Evolutionary conservation across 2,888 invertebrate species (phyloP).

Genomic region (Meteorus colon): DNA sequence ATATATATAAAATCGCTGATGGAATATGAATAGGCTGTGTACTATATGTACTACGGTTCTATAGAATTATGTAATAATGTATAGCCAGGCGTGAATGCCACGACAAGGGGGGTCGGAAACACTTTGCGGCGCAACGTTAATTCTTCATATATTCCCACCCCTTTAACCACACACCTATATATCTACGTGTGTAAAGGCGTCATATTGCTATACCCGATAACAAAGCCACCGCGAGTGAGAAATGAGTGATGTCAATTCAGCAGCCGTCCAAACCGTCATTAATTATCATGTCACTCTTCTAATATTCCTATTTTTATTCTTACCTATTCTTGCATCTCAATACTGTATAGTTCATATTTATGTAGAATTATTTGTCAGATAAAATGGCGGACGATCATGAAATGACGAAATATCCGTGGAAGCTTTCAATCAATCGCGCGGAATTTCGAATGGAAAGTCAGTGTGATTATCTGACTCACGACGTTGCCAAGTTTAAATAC

Average conservation of each 20-base stretch:
- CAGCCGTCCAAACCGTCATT: slow-evolving; percentile 10
- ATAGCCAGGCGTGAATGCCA: slow-evolving; percentile 41
- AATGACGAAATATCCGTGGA: too few relatives aligned
- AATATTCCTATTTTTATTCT: background rate
- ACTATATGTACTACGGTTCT: slow-evolving; percentile 29
- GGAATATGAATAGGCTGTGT: slow-evolving; percentile 31
- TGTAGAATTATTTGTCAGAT: too few relatives aligned
- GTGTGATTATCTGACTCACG: too few relatives aligned
- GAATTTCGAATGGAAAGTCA: too few relatives aligned
- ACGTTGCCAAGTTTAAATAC: too few relatives aligned
- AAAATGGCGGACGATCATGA: background rate
- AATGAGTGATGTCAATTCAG: slow-evolving; percentile 17
- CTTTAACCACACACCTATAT: slow-evolving; percentile 1
- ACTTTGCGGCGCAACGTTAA: slow-evolving; percentile 45
- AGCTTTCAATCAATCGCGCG: too few relatives aligned
- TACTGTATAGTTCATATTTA: too few relatives aligned
- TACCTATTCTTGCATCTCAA: background rate
- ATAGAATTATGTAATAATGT: slow-evolving; percentile 22
- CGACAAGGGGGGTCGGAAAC: slow-evolving; percentile 45
- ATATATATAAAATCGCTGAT: slow-evolving; percentile 22
- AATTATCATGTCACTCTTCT: background rate
- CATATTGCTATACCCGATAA: slow-evolving; percentile 10
- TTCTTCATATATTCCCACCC: slow-evolving; percentile 43
- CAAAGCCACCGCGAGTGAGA: slow-evolving; percentile 17
- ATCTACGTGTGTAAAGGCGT: slow-evolving; percentile 3